Evolutionary conservation across 2,797 vertebrate genomes (phyloP).

Genomic region (Arrhamphus sclerolepis): DNA sequence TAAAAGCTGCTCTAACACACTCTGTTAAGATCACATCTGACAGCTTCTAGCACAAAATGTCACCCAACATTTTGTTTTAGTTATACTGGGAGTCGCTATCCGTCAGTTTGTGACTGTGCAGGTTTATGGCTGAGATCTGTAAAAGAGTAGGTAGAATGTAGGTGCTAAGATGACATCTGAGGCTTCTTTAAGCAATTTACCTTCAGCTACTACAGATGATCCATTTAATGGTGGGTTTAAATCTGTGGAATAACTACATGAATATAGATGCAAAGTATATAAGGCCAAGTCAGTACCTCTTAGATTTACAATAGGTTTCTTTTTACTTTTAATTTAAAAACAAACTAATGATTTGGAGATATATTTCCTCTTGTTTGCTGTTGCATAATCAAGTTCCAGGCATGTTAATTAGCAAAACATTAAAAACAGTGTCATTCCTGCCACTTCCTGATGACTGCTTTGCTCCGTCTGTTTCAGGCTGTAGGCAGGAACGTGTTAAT

Average conservation of each 20-base stretch:
- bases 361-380: constrained; percentile 32
- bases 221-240: background rate
- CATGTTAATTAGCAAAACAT: constrained; percentile 54
- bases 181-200: background rate
- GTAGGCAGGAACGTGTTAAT: constrained; percentile 70
- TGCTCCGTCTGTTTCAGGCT: constrained; percentile 51
- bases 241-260: background rate
- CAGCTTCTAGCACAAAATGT: constrained; percentile 16
- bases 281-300: constrained; percentile 2
- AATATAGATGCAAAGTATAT: background rate
- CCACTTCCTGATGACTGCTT: constrained; percentile 68
- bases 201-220: constrained; percentile 3
- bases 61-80: constrained; percentile 23
- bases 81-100: constrained; percentile 13
- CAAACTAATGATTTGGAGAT: constrained; percentile 56
- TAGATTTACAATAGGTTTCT: too few relatives aligned
- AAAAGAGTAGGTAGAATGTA: constrained; percentile 12
- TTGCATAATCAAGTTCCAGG: constrained; percentile 47
- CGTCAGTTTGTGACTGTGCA: constrained; percentile 14
- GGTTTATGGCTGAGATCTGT: constrained; percentile 9
- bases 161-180: constrained; percentile 5
- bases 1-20: constrained; percentile 27
- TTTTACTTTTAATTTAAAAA: too few relatives aligned
- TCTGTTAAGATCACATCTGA: constrained; percentile 17
- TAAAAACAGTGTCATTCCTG: constrained; percentile 56